phyloP scores from a whole-genome alignment of 2,888 invertebrate genomes.

The Mesorhabditis belari region DNA sequence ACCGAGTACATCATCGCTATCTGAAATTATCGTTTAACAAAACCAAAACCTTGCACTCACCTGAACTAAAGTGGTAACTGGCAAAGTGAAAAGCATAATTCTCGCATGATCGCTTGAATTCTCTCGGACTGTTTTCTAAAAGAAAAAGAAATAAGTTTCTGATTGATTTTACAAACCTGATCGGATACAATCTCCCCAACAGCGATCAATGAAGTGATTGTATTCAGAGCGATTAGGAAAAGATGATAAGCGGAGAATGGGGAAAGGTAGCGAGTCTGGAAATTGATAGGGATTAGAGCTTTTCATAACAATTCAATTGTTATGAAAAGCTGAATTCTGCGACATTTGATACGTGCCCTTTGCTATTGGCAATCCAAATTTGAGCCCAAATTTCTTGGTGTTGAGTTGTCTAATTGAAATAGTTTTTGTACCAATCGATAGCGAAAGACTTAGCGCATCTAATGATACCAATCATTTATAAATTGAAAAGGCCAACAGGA shows the following conservation, averaged over 20 bases:
- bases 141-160: not conserved
- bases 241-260: conserved; percentile 15
- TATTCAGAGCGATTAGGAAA: conserved; percentile 17
- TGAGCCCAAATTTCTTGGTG: no score
- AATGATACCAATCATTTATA: not conserved
- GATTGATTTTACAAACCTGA: not conserved
- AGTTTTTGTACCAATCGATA: no score
- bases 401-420: no score
- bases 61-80: not conserved
- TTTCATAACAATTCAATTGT: no score
- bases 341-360: no score
- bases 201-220: conserved; percentile 15
- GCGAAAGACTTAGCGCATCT: no score
- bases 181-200: conserved; percentile 21
- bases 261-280: conserved; percentile 14
- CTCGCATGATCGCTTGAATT: not conserved
- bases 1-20: not conserved
- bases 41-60: not conserved
- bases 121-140: not conserved
- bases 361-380: no score
- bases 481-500: not conserved
- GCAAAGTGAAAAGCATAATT: not conserved
- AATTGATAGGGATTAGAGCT: not conserved
- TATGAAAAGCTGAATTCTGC: no score
- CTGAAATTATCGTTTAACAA: not conserved